Conservation (phyloP, 1,140 invertebrate species). For the Aphis craccivora region DNA sequence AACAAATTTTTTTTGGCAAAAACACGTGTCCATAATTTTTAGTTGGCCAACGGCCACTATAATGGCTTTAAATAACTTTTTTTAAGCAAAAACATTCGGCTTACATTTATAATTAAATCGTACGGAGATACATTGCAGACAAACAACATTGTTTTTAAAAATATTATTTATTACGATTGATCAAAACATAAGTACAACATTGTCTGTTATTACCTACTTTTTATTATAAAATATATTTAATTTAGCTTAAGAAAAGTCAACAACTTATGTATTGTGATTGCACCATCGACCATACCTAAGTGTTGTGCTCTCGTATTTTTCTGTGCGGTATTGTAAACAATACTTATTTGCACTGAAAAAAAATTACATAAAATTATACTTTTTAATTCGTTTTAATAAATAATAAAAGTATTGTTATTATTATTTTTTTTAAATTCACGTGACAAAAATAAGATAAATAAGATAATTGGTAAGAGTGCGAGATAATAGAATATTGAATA, state of each 20-base stretch:
- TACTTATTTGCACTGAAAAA: neutral
- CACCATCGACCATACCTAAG: neutral
- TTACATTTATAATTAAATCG: neutral
- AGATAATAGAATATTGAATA: neutral
- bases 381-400: neutral
- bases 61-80: neutral
- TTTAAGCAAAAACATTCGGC: neutral
- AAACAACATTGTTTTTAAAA: neutral
- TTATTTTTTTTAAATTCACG: neutral
- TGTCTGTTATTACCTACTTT: neutral
- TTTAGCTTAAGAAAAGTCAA: neutral
- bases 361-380: neutral
- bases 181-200: neutral
- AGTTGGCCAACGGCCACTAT: neutral
- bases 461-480: neutral
- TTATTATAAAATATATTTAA: constrained; percentile 11
- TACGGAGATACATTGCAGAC: neutral
- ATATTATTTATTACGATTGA: neutral
- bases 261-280: neutral
- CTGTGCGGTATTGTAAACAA: neutral
- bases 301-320: neutral
- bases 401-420: neutral
- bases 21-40: neutral
- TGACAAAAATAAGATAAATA: neutral
- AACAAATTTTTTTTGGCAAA: neutral